Conservation (phyloP, 2,113 vertebrate species). For the Xiphias gladius region DNA sequence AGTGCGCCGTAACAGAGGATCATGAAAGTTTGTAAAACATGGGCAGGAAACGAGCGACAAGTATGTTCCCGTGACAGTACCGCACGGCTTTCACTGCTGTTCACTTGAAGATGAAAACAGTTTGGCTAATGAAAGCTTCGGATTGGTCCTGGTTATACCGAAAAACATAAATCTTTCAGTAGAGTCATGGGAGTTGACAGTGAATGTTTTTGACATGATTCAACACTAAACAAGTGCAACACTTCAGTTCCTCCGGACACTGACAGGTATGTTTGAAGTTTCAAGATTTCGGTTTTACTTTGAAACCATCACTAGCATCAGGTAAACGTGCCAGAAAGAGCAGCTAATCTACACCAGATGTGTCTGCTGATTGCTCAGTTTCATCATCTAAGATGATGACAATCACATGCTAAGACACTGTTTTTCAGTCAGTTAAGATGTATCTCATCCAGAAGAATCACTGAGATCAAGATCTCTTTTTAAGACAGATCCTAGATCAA, state of each 20-base stretch:
- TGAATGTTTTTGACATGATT: no score
- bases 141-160: no score
- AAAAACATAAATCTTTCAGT: background rate
- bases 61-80: constrained; percentile 10
- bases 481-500: no score
- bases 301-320: background rate
- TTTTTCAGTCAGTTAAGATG: no score
- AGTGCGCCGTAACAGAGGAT: background rate
- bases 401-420: background rate
- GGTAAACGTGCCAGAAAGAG: background rate
- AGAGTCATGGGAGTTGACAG: background rate
- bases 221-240: no score
- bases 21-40: background rate
- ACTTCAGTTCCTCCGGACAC: no score
- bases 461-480: no score
- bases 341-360: background rate
- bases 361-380: no score
- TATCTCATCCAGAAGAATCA: background rate
- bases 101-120: background rate
- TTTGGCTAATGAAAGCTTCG: background rate
- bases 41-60: constrained; percentile 12
- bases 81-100: background rate
- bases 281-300: no score
- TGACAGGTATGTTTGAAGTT: no score
- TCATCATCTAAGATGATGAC: no score